Evolutionary conservation across 1,140 invertebrate species (phyloP).

Genomic region (Grapholita molesta): DNA sequence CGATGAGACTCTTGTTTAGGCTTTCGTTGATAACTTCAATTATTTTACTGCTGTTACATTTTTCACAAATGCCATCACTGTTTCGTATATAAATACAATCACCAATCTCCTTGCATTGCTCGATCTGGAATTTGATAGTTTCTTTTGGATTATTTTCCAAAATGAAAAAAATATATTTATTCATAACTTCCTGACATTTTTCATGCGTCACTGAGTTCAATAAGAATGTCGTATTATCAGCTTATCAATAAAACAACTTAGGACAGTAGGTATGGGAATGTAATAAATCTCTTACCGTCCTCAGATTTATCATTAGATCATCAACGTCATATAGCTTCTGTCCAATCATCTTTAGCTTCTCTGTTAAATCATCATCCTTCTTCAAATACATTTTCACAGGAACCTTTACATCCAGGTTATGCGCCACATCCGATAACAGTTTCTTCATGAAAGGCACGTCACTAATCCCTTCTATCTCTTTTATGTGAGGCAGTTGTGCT

Average conservation of each 20-base stretch:
- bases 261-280: no score
- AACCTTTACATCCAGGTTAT: slow-evolving; percentile 41
- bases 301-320: slow-evolving; percentile 46
- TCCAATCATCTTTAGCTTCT: slow-evolving; percentile 30
- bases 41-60: slow-evolving; percentile 38
- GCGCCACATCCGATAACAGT: slow-evolving; percentile 40
- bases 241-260: no score
- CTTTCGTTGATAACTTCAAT: slow-evolving; percentile 25
- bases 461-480: slow-evolving; percentile 50
- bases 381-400: slow-evolving; percentile 43
- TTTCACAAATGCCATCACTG: slow-evolving; percentile 27
- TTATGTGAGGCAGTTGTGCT: slow-evolving; percentile 52
- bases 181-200: neutral
- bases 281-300: slow-evolving; percentile 34
- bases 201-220: no score
- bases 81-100: slow-evolving; percentile 26
- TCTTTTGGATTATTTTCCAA: neutral
- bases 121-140: slow-evolving; percentile 33
- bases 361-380: slow-evolving; percentile 25
- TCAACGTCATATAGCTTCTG: slow-evolving; percentile 28
- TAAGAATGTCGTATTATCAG: no score
- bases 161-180: neutral
- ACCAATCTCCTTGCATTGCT: slow-evolving; percentile 21
- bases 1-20: slow-evolving; percentile 38
- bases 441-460: slow-evolving; percentile 44